A percentile compares a stretch with the other conserved stretches of the same genome.
These are phyloP conservation scores for Hephaestus fuliginosus DNA, from an alignment of 2,797 vertebrate species.

Conservation along the genomic window DNA sequence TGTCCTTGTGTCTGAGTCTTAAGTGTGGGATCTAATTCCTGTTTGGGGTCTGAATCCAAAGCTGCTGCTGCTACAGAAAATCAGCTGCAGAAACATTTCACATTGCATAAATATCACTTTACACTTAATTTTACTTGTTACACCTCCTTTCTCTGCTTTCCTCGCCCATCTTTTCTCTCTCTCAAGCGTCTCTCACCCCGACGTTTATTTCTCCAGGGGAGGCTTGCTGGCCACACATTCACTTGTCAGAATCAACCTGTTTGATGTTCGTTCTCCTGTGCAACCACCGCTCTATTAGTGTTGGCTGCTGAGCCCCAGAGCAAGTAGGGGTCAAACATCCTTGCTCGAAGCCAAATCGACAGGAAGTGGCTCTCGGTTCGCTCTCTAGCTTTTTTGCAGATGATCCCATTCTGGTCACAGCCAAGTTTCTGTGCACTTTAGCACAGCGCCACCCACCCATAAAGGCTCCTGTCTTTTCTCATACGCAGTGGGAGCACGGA, in stretches of 20 bases:
- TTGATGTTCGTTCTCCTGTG: constrained; percentile 50
- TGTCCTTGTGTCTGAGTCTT: not conserved
- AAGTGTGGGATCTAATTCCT: not conserved
- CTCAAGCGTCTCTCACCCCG: not conserved
- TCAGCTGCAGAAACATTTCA: not conserved
- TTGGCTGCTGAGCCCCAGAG: constrained; percentile 36
- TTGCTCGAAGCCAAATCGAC: constrained; percentile 29
- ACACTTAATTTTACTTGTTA: not conserved
- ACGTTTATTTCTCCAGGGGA: constrained; percentile 45
- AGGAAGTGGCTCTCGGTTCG: constrained; percentile 8
- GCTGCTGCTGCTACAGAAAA: not conserved
- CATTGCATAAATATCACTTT: no score
- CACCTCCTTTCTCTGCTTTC: not conserved
- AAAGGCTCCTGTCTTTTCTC: not conserved
- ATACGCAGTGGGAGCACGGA: not conserved
- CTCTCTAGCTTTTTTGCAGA: constrained; percentile 5
- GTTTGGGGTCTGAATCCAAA: not conserved
- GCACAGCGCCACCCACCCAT: not conserved
- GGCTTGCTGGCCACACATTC: not conserved
- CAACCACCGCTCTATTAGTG: constrained; percentile 30
- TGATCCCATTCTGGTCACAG: constrained; percentile 30
- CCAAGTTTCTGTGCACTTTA: constrained; percentile 13
- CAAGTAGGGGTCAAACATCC: constrained; percentile 37
- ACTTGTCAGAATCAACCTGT: constrained; percentile 47
- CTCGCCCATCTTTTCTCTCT: not conserved